Evolutionary conservation across 92 coral and sea anemone genomes (phyloP).

Genomic region (Zoanthus solanderi): DNA sequence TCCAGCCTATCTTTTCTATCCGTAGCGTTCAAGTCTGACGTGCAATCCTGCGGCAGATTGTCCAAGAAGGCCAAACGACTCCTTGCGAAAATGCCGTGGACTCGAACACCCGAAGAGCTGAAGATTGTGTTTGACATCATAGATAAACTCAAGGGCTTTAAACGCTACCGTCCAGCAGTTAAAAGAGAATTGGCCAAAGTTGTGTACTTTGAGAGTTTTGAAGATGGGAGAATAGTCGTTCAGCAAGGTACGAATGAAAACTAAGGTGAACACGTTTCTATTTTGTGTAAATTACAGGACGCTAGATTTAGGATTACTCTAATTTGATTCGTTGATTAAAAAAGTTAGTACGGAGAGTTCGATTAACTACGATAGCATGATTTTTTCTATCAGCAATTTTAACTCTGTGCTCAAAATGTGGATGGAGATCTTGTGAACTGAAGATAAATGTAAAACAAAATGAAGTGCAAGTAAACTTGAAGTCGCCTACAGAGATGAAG

Average conservation of each 20-base stretch:
- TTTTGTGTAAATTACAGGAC: too few species aligned
- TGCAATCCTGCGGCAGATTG: constrained; percentile 68
- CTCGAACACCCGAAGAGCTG: constrained; percentile 73
- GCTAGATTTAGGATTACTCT: too few species aligned
- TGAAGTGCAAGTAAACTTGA: too few species aligned
- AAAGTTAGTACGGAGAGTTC: too few species aligned
- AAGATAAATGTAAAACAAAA: too few species aligned
- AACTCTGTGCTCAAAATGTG: too few species aligned
- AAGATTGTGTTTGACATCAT: constrained; percentile 72
- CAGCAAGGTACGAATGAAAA: constrained; percentile 76
- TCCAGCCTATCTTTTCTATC: background rate
- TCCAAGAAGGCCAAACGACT: constrained; percentile 76
- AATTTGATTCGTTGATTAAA: too few species aligned
- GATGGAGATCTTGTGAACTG: too few species aligned
- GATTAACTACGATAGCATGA: too few species aligned
- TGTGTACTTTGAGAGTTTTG: constrained; percentile 80
- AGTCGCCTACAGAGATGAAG: too few species aligned
- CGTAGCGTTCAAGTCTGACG: constrained; percentile 78
- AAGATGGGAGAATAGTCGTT: constrained; percentile 73
- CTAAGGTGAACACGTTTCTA: too few species aligned
- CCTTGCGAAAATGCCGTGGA: constrained; percentile 72
- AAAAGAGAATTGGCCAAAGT: constrained; percentile 79
- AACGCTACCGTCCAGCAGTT: constrained; percentile 72
- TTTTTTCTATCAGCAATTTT: too few species aligned
- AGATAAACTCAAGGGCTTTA: constrained; percentile 81